These are phyloP conservation scores for Chorisops tibialis DNA, from an alignment of 2,888 invertebrate species.

Conservation along the genomic window DNA sequence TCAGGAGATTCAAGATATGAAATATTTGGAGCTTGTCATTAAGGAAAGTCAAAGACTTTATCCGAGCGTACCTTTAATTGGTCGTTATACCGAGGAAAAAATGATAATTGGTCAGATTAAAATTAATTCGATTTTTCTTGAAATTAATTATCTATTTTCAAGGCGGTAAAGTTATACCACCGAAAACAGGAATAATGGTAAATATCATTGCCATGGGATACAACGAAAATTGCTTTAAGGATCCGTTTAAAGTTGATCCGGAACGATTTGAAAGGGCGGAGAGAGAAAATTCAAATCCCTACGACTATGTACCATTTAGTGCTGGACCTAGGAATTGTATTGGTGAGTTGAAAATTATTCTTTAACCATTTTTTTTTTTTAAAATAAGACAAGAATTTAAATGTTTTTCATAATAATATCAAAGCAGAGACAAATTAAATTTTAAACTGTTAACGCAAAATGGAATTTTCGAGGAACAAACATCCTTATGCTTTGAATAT, in stretches of 20 bases:
- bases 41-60: slow-evolving; percentile 46
- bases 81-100: slow-evolving; percentile 40
- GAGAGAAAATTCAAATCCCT: slow-evolving; percentile 50
- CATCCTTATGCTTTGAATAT: no score
- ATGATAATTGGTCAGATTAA: slow-evolving; percentile 42
- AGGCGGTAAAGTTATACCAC: slow-evolving; percentile 46
- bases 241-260: slow-evolving; percentile 51
- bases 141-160: slow-evolving; percentile 34
- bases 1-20: slow-evolving; percentile 45
- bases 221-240: slow-evolving; percentile 42
- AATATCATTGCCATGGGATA: slow-evolving; percentile 43
- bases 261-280: slow-evolving; percentile 55
- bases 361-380: no score
- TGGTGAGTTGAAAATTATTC: slow-evolving; percentile 33
- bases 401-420: no score
- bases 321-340: slow-evolving; percentile 65
- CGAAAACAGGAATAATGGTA: slow-evolving; percentile 40
- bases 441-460: no score
- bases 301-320: slow-evolving; percentile 61
- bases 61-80: slow-evolving; percentile 47
- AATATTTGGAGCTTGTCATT: slow-evolving; percentile 46
- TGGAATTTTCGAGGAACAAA: no score
- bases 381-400: no score
- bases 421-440: no score
- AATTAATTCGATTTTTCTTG: neutral